phyloP scores from a whole-genome alignment of 1,140 invertebrate genomes.

The Micrasema minimum region DNA sequence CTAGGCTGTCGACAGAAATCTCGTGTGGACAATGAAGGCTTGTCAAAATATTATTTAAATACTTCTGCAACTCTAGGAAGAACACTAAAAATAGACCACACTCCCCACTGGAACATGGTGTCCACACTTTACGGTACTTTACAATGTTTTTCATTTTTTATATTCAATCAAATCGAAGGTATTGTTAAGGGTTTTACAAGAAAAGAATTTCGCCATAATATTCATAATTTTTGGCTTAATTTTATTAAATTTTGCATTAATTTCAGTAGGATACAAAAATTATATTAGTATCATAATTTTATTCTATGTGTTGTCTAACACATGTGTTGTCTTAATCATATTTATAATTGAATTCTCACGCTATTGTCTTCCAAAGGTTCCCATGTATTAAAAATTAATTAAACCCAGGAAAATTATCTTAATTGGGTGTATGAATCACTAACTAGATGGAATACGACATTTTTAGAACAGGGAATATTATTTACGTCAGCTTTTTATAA shows the following conservation, averaged over 20 bases:
- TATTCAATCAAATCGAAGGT: too few relatives aligned
- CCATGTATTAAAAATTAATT: conserved; percentile 4
- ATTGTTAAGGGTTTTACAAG: too few relatives aligned
- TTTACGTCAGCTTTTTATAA: conserved; percentile 33
- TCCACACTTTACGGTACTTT: too few relatives aligned
- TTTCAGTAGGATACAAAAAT: too few relatives aligned
- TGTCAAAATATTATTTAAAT: conserved; percentile 29
- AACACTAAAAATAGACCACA: not conserved
- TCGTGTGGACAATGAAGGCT: conserved; percentile 14
- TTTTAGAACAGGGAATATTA: conserved; percentile 26
- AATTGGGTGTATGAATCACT: conserved; percentile 5
- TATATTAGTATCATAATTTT: too few relatives aligned
- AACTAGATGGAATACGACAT: conserved; percentile 15
- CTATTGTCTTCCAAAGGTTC: not conserved
- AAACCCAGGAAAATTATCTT: not conserved
- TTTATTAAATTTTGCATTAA: too few relatives aligned
- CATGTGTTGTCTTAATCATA: too few relatives aligned
- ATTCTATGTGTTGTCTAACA: too few relatives aligned
- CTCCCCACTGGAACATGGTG: not conserved
- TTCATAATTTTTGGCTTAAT: too few relatives aligned
- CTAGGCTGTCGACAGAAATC: conserved; percentile 19
- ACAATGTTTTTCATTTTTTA: too few relatives aligned
- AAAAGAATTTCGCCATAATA: too few relatives aligned
- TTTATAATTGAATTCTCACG: too few relatives aligned
- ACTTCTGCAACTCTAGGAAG: conserved; percentile 13